These are phyloP conservation scores for Stenurella melanura DNA, from an alignment of 2,888 invertebrate genomes.

Conservation along the genomic window DNA sequence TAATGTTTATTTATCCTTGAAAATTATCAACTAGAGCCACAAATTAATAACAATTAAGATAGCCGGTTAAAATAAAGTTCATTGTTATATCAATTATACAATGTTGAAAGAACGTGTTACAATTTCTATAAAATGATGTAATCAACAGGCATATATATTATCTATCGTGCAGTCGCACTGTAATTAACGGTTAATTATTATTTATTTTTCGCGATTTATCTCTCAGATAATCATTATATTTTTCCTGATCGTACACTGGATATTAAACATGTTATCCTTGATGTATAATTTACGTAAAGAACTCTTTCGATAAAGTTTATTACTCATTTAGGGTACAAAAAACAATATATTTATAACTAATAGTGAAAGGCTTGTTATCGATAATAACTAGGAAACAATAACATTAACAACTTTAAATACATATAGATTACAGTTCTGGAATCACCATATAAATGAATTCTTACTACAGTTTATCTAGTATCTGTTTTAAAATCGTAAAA, in stretches of 20 bases:
- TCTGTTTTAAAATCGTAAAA: too few species aligned
- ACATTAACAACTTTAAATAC: background rate
- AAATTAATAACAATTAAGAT: background rate
- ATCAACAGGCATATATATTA: background rate
- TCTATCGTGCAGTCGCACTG: background rate
- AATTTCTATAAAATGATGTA: slow-evolving; percentile 1
- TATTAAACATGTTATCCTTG: slow-evolving; percentile 5
- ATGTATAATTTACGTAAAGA: slow-evolving; percentile 11
- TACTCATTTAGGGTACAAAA: slow-evolving; percentile 18
- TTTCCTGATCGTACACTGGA: background rate
- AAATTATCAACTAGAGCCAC: background rate
- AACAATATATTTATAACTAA: background rate
- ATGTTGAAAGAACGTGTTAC: background rate
- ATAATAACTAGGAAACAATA: background rate
- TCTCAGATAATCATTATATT: background rate
- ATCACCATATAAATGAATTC: too few species aligned
- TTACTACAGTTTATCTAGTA: too few species aligned
- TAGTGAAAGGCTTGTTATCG: background rate
- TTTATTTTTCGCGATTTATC: background rate
- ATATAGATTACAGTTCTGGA: too few species aligned
- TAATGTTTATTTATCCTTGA: slow-evolving; percentile 1
- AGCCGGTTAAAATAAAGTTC: background rate
- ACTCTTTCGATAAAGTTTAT: slow-evolving; percentile 11
- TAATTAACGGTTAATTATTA: background rate
- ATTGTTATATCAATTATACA: slow-evolving; percentile 1